These are phyloP conservation scores for Catagonus wagneri DNA, from an alignment of 2,113 vertebrate species.

Conservation along the genomic window DNA sequence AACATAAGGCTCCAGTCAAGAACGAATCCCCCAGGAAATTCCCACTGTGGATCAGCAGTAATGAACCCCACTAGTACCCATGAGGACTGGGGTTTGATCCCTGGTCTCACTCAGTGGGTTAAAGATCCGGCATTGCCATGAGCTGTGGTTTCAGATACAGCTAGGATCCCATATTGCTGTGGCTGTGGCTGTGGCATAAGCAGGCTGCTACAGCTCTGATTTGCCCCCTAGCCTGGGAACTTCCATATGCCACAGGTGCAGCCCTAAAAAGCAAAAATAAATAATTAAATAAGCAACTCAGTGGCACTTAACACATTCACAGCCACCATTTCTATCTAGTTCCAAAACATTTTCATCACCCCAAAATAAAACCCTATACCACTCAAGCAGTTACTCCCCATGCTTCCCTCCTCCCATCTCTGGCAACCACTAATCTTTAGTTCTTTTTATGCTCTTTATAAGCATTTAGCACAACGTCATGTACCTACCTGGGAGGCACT, in stretches of 20 bases:
- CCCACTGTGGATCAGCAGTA: not conserved
- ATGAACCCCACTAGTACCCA: too few relatives aligned
- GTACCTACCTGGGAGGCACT: not conserved
- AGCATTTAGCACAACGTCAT: not conserved
- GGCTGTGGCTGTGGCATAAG: too few relatives aligned
- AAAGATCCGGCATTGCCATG: too few relatives aligned
- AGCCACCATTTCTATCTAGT: not conserved
- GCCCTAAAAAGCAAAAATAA: too few relatives aligned
- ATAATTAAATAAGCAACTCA: not conserved
- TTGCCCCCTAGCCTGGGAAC: too few relatives aligned
- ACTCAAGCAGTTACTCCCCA: not conserved
- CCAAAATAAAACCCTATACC: not conserved
- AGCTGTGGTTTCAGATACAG: too few relatives aligned
- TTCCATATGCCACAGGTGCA: too few relatives aligned
- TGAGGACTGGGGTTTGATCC: too few relatives aligned
- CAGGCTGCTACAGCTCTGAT: too few relatives aligned
- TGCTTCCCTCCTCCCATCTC: not conserved
- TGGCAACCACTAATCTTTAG: not conserved
- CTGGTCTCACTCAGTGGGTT: too few relatives aligned
- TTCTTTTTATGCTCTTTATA: not conserved
- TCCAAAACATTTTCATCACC: constrained; percentile 6
- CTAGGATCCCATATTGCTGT: too few relatives aligned
- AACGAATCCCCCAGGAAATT: not conserved
- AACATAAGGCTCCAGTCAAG: not conserved
- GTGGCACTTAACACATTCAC: not conserved